phyloP scores from a whole-genome alignment of 1,140 invertebrate genomes.

The Macrosteles quadrilineatus region DNA sequence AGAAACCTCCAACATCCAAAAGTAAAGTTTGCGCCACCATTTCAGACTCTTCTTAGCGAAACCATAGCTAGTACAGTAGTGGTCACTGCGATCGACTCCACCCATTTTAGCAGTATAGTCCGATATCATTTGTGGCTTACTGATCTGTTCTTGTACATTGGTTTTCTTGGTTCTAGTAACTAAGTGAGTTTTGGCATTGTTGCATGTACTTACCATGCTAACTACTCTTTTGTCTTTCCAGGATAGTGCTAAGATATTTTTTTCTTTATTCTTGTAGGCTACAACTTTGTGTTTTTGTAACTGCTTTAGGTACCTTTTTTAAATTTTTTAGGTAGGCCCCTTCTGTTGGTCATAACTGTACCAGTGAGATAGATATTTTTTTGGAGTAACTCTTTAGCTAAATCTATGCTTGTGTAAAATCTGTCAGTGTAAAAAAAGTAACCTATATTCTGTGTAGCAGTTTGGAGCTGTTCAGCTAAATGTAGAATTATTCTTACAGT shows the following conservation, averaged over 20 bases:
- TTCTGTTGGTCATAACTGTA: neutral
- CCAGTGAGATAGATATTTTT: neutral
- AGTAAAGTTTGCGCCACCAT: conserved; percentile 4
- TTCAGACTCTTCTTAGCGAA: too few relatives aligned
- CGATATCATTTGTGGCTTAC: neutral
- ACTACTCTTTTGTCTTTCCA: neutral
- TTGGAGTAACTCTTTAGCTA: neutral
- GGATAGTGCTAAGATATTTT: neutral
- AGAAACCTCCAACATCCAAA: conserved; percentile 6
- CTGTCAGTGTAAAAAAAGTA: neutral
- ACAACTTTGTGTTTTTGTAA: neutral
- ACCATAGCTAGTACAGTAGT: neutral
- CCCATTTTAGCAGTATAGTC: neutral
- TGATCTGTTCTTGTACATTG: neutral
- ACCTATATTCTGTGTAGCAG: neutral
- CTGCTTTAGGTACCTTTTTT: neutral
- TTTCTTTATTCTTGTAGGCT: neutral
- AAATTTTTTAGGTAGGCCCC: neutral
- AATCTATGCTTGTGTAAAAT: neutral
- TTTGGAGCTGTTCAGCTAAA: neutral
- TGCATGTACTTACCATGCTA: neutral
- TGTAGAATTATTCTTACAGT: neutral
- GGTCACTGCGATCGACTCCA: neutral
- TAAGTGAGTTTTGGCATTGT: neutral
- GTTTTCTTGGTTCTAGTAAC: neutral